These are phyloP conservation scores for Ptyas mucosa DNA, from an alignment of 2,113 vertebrate genomes.

Conservation along the genomic window DNA sequence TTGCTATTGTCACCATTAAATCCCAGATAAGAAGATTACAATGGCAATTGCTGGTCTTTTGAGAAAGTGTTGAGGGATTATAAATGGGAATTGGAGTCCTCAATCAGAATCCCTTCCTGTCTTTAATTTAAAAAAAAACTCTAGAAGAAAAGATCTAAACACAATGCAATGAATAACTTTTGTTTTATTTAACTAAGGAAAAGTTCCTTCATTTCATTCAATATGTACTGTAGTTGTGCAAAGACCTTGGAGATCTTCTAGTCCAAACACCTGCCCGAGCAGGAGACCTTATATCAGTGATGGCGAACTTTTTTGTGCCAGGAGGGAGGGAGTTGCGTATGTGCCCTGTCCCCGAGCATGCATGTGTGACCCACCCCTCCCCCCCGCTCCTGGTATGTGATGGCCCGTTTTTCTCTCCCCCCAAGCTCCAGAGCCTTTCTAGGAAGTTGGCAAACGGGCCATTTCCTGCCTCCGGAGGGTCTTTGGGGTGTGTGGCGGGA, in stretches of 20 bases:
- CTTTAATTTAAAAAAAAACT: not conserved
- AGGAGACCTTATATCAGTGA: not conserved
- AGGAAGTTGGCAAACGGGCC: no score
- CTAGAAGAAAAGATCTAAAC: not conserved
- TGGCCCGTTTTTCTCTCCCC: no score
- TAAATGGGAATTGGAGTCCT: not conserved
- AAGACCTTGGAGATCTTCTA: not conserved
- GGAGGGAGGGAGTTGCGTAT: no score
- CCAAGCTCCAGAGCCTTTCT: no score
- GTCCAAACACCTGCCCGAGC: not conserved
- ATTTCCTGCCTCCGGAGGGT: no score
- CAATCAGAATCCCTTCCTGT: not conserved
- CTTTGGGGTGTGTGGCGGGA: no score
- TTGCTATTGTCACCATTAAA: not conserved
- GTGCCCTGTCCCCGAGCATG: no score
- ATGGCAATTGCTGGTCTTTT: not conserved
- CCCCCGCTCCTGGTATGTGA: no score
- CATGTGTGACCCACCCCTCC: no score
- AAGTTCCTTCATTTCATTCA: not conserved
- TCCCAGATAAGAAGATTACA: not conserved
- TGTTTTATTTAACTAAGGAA: not conserved
- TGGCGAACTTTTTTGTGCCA: no score
- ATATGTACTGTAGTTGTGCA: not conserved
- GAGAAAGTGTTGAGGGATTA: not conserved
- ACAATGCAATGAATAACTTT: not conserved